Conservation (phyloP, 2,113 vertebrate species). For the Chlorocebus sabaeus region DNA sequence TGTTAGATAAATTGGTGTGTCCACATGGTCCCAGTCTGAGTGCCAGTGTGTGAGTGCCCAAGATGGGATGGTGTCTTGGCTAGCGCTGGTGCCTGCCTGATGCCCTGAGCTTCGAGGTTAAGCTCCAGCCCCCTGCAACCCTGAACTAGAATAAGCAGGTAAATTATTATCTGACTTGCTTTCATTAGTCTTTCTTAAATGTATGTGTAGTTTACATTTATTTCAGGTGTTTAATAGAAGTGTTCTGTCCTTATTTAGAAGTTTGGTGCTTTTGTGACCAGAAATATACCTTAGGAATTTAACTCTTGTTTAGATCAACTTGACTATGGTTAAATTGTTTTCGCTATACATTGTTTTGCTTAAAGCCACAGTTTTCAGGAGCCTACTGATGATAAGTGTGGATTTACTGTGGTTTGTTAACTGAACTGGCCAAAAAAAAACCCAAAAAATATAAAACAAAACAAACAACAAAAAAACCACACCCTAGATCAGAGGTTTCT, state of each 20-base stretch:
- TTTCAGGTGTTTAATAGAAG: not conserved
- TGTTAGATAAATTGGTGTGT: not conserved
- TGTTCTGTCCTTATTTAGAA: not conserved
- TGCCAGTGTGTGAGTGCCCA: not conserved
- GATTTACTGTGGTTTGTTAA: not conserved
- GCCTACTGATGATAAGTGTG: not conserved
- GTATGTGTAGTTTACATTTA: not conserved
- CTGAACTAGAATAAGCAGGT: not conserved
- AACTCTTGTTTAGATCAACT: not conserved
- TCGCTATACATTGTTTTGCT: not conserved
- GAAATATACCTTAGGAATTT: not conserved
- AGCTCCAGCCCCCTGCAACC: not conserved
- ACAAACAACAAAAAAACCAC: not conserved
- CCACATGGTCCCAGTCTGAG: not conserved
- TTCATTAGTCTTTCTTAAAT: not conserved
- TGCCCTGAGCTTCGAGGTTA: not conserved
- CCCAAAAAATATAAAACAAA: not conserved
- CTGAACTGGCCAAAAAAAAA: not conserved
- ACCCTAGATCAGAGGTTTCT: not conserved
- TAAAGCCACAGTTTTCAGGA: not conserved
- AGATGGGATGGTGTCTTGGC: not conserved
- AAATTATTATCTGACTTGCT: not conserved
- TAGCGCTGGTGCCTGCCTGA: not conserved
- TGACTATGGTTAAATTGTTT: not conserved
- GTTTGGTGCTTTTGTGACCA: not conserved